phyloP scores from a whole-genome alignment of 2,797 vertebrate species.

The Chaetophractus vellerosus region DNA sequence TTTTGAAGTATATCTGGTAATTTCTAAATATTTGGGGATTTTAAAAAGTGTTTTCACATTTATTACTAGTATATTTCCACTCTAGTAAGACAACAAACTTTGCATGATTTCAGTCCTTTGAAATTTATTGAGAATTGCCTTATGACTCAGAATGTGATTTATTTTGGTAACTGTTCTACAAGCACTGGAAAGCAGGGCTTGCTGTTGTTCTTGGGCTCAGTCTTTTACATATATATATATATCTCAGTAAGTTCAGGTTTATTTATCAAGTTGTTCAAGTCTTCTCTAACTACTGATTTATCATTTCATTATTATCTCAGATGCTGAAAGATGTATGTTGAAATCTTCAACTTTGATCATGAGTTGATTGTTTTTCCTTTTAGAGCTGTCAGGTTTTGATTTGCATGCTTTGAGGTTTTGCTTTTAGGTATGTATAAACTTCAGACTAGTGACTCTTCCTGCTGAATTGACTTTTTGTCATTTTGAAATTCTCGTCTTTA shows the following conservation, averaged over 20 bases:
- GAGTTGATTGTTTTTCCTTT: conserved; percentile 63
- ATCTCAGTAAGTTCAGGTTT: conserved; percentile 34
- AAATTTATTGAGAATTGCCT: conserved; percentile 47
- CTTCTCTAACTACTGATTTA: conserved; percentile 63
- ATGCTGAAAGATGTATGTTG: conserved; percentile 56
- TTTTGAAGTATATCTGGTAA: conserved; percentile 42
- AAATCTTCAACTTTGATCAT: conserved; percentile 48
- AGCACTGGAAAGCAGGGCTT: conserved; percentile 19
- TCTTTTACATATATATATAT: background rate
- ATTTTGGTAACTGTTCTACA: conserved; percentile 57
- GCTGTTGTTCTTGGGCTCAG: background rate
- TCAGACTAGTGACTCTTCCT: conserved; percentile 64
- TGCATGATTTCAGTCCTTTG: conserved; percentile 52
- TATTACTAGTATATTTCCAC: conserved; percentile 56
- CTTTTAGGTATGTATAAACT: conserved; percentile 51
- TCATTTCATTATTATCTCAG: conserved; percentile 49
- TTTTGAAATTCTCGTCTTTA: conserved; percentile 26
- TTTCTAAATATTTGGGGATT: conserved; percentile 56
- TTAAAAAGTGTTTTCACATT: conserved; percentile 64
- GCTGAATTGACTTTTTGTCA: conserved; percentile 41
- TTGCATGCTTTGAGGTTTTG: conserved; percentile 40
- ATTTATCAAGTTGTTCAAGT: conserved; percentile 38
- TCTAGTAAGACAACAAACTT: conserved; percentile 39
- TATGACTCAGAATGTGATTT: conserved; percentile 16
- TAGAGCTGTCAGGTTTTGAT: background rate